A percentile compares a stretch with the other conserved stretches of the same genome.
These are phyloP conservation scores for Dromius quadrimaculatus DNA, from an alignment of 2,888 invertebrate genomes.

Conservation along the genomic window DNA sequence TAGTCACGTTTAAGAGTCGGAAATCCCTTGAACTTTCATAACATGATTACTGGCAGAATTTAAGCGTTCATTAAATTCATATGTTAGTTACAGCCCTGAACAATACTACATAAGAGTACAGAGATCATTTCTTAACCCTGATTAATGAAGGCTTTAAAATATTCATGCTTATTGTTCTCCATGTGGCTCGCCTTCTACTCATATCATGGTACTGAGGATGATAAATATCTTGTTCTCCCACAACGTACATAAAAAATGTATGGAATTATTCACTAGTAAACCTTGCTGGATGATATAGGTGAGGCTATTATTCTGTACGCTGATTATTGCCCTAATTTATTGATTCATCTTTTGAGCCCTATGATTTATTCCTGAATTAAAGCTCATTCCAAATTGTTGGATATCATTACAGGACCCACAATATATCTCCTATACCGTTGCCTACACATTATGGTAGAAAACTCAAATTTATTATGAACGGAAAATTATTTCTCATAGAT, in stretches of 20 bases:
- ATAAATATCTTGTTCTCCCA: neutral
- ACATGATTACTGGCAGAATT: neutral
- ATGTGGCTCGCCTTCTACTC: conserved; percentile 9
- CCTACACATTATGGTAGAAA: too few species aligned
- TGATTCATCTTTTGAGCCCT: too few species aligned
- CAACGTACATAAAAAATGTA: conserved; percentile 3
- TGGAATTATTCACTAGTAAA: neutral
- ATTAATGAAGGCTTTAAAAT: conserved; percentile 9
- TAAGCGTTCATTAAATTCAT: conserved; percentile 7
- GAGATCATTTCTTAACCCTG: neutral
- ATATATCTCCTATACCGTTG: too few species aligned
- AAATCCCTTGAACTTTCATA: neutral
- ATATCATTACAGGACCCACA: too few species aligned
- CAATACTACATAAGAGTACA: neutral
- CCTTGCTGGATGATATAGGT: too few species aligned
- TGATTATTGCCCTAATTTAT: too few species aligned
- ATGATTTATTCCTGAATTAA: too few species aligned
- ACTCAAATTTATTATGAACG: too few species aligned
- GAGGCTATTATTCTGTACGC: too few species aligned
- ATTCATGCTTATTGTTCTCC: neutral
- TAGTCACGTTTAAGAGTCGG: neutral
- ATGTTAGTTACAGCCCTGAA: neutral
- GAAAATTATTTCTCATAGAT: too few species aligned
- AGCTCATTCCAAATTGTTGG: too few species aligned
- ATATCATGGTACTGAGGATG: neutral